phyloP scores from a whole-genome alignment of 1,140 invertebrate genomes.

The Hycleus phaleratus region DNA sequence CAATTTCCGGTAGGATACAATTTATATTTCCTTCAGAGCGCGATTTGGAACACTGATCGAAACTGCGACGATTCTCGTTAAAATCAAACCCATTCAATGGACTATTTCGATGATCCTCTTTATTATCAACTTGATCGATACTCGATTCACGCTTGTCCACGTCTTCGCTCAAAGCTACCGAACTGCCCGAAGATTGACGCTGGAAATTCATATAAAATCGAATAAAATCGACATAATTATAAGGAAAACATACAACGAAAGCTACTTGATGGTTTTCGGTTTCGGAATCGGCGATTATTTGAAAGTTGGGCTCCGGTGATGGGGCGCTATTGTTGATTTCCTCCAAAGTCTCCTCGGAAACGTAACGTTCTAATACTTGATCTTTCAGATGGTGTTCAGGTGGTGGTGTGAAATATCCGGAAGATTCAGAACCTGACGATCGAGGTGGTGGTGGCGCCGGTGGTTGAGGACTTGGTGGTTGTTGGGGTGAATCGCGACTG shows the following conservation, averaged over 20 bases:
- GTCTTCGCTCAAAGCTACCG: conserved; percentile 5
- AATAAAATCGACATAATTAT: not conserved
- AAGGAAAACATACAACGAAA: not conserved
- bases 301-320: conserved; percentile 2
- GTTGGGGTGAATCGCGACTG: not conserved
- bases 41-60: conserved; percentile 13
- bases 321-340: conserved; percentile 3
- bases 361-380: not conserved
- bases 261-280: not conserved
- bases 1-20: conserved; percentile 24
- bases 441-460: conserved; percentile 5
- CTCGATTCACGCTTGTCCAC: not conserved
- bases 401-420: conserved; percentile 38
- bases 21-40: conserved; percentile 16
- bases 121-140: not conserved
- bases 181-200: conserved; percentile 10
- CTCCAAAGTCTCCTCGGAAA: conserved; percentile 4
- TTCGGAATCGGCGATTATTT: conserved; percentile 2
- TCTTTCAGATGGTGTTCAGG: conserved; percentile 22
- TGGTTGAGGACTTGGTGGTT: conserved; percentile 8
- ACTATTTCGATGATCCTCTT: not conserved
- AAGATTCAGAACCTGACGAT: conserved; percentile 38
- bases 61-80: conserved; percentile 7
- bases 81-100: conserved; percentile 20
- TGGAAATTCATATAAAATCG: not conserved